phyloP scores from a whole-genome alignment of 2,113 vertebrate genomes.

The Hirundichthys speculiger region DNA sequence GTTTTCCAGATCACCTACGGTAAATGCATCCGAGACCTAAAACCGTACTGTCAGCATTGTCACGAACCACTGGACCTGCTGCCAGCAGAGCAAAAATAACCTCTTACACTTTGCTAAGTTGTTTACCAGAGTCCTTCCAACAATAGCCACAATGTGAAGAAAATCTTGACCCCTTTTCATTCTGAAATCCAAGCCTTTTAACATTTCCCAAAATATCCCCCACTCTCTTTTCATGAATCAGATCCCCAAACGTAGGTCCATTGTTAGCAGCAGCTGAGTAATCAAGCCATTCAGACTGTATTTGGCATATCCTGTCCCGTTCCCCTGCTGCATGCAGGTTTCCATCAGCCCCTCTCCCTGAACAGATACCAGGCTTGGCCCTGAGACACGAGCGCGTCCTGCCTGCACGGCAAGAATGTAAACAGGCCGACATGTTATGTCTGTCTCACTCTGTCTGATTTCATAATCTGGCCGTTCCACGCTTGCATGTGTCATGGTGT shows the following conservation, averaged over 20 bases:
- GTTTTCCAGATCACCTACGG: background rate
- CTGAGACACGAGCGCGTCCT: conserved; percentile 69
- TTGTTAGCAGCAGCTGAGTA: conserved; percentile 64
- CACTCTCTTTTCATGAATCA: conserved; percentile 51
- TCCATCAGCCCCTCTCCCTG: conserved; percentile 46
- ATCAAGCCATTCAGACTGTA: conserved; percentile 44
- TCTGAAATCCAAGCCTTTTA: conserved; percentile 19
- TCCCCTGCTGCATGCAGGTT: conserved; percentile 33
- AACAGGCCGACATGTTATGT: conserved; percentile 84
- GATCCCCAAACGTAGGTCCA: conserved; percentile 46
- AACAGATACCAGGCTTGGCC: conserved; percentile 63
- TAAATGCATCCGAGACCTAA: background rate
- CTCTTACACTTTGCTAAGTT: conserved; percentile 19
- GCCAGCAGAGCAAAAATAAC: conserved; percentile 23
- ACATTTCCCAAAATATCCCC: conserved; percentile 52
- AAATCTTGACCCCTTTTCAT: conserved; percentile 28
- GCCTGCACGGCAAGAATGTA: conserved; percentile 81
- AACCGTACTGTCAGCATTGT: background rate
- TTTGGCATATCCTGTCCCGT: conserved; percentile 65
- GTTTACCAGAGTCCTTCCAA: conserved; percentile 32
- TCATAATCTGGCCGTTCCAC: conserved; percentile 66
- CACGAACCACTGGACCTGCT: background rate
- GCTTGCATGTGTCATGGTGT: conserved; percentile 5
- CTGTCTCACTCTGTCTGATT: conserved; percentile 70
- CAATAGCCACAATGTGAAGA: conserved; percentile 36